Conservation (phyloP, 2,888 invertebrate species). For the Lasioglossum villosulum region DNA sequence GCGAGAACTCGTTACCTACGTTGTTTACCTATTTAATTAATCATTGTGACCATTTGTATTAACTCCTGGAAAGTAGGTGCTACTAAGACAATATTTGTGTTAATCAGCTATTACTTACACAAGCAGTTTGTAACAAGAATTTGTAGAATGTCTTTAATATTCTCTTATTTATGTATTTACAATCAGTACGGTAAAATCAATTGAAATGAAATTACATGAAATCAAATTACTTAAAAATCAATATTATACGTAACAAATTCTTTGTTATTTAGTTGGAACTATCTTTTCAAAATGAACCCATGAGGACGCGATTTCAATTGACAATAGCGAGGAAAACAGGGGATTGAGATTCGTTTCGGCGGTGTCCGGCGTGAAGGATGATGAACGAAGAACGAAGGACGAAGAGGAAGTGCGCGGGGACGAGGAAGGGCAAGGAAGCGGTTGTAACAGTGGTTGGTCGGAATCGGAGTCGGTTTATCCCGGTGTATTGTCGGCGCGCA, state of each 20-base stretch:
- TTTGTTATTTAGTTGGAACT: not conserved
- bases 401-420: constrained; percentile 10
- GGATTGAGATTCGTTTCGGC: constrained; percentile 4
- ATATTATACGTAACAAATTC: not conserved
- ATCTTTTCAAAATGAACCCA: not conserved
- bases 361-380: constrained; percentile 15
- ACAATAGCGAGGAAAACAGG: not conserved
- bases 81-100: not conserved
- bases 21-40: not conserved
- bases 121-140: no score
- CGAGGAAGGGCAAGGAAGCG: constrained; percentile 13
- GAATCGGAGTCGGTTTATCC: constrained; percentile 76
- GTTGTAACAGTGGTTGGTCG: constrained; percentile 54
- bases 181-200: no score
- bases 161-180: no score
- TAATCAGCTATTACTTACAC: no score
- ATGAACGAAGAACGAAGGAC: not conserved
- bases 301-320: not conserved
- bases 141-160: no score
- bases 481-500: constrained; percentile 78
- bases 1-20: not conserved
- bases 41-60: not conserved
- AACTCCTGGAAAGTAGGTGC: not conserved
- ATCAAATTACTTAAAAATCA: no score
- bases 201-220: no score